These are phyloP conservation scores for Ichneumoninae sp. DNA, from an alignment of 2,888 invertebrate genomes.

Conservation along the genomic window DNA sequence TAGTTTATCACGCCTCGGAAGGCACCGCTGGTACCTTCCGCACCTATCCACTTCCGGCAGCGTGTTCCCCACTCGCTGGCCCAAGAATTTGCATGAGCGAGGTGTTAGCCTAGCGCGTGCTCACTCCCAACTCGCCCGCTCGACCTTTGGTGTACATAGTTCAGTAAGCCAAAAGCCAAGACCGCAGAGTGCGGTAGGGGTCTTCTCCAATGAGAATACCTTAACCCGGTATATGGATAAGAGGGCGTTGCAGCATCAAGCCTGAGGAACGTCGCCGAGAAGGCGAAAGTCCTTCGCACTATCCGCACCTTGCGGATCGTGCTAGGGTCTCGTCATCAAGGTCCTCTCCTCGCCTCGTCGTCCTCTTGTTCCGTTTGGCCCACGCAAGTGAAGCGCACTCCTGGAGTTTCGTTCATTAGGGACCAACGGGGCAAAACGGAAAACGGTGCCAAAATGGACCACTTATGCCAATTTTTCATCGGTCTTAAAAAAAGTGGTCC, in stretches of 20 bases:
- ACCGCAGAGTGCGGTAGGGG: conserved; percentile 67
- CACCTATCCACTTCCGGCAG: conserved; percentile 18
- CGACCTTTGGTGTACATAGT: conserved; percentile 70
- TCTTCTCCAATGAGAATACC: conserved; percentile 37
- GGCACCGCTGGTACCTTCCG: conserved; percentile 68
- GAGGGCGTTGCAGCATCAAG: conserved; percentile 38
- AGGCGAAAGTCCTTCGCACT: conserved; percentile 40
- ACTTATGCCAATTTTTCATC: too few species aligned
- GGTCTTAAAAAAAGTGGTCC: neutral
- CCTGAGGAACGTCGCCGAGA: conserved; percentile 26
- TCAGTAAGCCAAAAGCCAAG: conserved; percentile 74
- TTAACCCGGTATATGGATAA: conserved; percentile 41
- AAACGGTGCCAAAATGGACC: too few species aligned
- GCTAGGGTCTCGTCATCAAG: neutral
- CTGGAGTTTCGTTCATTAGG: too few species aligned
- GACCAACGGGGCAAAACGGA: too few species aligned
- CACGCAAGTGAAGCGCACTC: conserved; percentile 31
- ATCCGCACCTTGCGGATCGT: conserved; percentile 22
- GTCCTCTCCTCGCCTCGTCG: too few species aligned
- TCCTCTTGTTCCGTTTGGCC: conserved; percentile 3
- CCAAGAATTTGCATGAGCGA: conserved; percentile 41
- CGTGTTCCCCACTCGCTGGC: conserved; percentile 9
- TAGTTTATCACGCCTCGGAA: conserved; percentile 77
- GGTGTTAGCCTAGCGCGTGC: conserved; percentile 55
- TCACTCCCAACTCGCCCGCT: conserved; percentile 58